Evolutionary conservation across 2,113 vertebrate species (phyloP), one percentile per base, ranked within the genome.

Genomic region (Mastomys natalensis): DNA sequence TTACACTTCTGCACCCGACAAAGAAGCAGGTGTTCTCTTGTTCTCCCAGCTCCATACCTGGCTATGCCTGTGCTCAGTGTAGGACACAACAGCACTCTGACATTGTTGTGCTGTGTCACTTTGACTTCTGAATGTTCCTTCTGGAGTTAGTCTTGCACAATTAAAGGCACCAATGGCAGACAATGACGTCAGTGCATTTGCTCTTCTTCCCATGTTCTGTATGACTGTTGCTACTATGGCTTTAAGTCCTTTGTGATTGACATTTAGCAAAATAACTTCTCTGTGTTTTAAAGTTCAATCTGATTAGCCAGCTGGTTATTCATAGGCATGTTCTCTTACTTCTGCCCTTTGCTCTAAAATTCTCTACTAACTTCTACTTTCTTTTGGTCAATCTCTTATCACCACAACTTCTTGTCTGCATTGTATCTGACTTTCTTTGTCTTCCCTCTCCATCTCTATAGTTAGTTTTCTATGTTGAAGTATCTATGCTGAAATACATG

Each of bases 141-240:
- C 0, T 55, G 68, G 19, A 78, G 16, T 43, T 78, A 72, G 7
- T 55, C 64, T 26, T 43, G 29, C 31, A 7, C 51, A 58, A 37
- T 15, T 10, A 17, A 13, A 80, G 22, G 22, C 8, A 7, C 3
- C 43, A 26, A 58, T 0, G 19, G 21, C 3, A 70, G 7, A 22
- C 0, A 3, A 1, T 1, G 5, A 1, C 4, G 29, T 62, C 3
- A 24, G 3, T 48, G 7, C 2, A 40, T 17, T 21, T 11, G 15
- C 40, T 7, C 45, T 22, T 45, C 17, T 43, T 58, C 31, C 29
- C 58, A 0, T 1, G 21, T 29, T 34, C 15, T 15, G 4, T n/a
- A 4, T 1, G 5, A 24, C 7, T 74, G 0, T n/a, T 58, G 29
- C 24, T 4, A 3, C 1, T 7, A 5, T 51, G 29, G 17, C 13